These are phyloP conservation scores for Pachyramphus minor DNA, from an alignment of 2,113 vertebrate genomes.

Conservation along the genomic window DNA sequence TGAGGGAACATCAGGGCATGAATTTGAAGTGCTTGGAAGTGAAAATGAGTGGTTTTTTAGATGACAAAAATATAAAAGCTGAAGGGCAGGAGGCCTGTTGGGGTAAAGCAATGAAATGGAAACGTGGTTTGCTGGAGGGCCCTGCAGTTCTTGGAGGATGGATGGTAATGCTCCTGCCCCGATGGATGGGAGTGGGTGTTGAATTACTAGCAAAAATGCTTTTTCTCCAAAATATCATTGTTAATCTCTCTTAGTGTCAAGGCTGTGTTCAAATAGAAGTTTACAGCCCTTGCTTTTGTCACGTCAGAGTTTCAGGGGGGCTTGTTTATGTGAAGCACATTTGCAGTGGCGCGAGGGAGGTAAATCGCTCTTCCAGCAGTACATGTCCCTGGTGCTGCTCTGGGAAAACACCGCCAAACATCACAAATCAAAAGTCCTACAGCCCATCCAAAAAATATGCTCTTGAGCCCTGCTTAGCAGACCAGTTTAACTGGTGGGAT, in stretches of 20 bases:
- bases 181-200: background rate
- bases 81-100: background rate
- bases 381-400: background rate
- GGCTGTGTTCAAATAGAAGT: background rate
- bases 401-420: background rate
- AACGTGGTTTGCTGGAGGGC: background rate
- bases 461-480: background rate
- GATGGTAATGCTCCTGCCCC: background rate
- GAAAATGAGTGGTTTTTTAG: background rate
- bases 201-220: slow-evolving; percentile 5
- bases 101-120: background rate
- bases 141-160: background rate
- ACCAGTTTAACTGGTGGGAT: background rate
- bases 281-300: background rate
- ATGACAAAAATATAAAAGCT: background rate
- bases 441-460: fast-evolving
- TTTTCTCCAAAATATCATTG: background rate
- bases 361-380: background rate
- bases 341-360: background rate
- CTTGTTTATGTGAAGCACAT: background rate
- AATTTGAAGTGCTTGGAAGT: background rate
- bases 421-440: background rate
- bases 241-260: background rate
- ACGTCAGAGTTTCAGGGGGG: background rate
- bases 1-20: background rate